phyloP scores from a whole-genome alignment of 2,888 invertebrate genomes.

The Operophtera brumata region DNA sequence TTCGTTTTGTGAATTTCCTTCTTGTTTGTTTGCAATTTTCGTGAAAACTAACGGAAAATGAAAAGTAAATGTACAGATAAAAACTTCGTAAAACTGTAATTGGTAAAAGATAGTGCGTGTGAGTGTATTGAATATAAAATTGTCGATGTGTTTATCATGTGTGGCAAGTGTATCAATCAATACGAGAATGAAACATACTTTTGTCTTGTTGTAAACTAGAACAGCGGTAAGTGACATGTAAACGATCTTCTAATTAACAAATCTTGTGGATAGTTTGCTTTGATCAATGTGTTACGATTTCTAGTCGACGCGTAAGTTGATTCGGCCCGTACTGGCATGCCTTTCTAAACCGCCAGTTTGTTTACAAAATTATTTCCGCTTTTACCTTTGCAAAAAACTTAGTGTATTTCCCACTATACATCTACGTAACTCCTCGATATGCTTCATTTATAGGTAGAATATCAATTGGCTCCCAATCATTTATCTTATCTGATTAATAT shows the following conservation, averaged over 20 bases:
- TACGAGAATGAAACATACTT: constrained; percentile 75
- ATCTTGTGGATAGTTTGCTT: constrained; percentile 37
- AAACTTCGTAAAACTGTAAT: background rate
- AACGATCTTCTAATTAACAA: constrained; percentile 41
- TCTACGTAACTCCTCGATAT: too few relatives aligned
- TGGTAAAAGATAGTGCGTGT: background rate
- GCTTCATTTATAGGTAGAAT: background rate
- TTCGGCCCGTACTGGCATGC: constrained; percentile 44
- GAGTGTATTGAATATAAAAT: constrained; percentile 35
- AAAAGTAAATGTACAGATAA: constrained; percentile 48
- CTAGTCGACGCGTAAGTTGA: constrained; percentile 41
- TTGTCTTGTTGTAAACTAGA: constrained; percentile 61
- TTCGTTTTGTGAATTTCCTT: constrained; percentile 65
- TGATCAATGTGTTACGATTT: constrained; percentile 29
- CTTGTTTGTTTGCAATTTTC: constrained; percentile 56
- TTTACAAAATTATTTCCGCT: constrained; percentile 40
- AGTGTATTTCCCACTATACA: too few relatives aligned
- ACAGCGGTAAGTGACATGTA: constrained; percentile 64
- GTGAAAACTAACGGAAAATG: constrained; percentile 73
- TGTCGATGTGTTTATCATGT: constrained; percentile 59
- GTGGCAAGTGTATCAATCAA: constrained; percentile 69
- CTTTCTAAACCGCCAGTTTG: constrained; percentile 68
- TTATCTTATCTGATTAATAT: constrained; percentile 9
- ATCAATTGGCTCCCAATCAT: background rate
- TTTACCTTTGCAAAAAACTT: constrained; percentile 9